Percentiles rank a stretch among this genome's conserved stretches.
These are phyloP conservation scores for Schizopygopsis pylzovi DNA, from an alignment of 2,797 vertebrate genomes.

Conservation along the genomic window DNA sequence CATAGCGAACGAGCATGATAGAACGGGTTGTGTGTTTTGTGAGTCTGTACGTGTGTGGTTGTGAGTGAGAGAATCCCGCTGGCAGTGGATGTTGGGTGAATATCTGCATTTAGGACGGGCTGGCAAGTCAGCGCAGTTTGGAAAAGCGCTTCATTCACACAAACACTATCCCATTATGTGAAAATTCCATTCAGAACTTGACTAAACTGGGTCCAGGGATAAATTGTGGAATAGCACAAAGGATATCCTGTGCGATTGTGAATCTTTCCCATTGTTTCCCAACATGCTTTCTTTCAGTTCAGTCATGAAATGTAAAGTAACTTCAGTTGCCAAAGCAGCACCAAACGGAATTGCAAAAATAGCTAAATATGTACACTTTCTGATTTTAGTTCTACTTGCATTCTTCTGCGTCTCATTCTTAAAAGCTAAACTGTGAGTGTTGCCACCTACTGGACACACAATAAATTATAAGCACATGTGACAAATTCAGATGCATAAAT, in stretches of 20 bases:
- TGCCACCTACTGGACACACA: neutral
- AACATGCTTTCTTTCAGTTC: neutral
- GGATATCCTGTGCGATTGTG: slow-evolving; percentile 39
- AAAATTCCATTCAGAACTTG: slow-evolving; percentile 59
- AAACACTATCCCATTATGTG: slow-evolving; percentile 42
- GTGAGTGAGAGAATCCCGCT: neutral
- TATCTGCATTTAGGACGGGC: neutral
- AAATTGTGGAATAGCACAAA: slow-evolving; percentile 50
- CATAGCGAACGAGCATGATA: slow-evolving; percentile 52
- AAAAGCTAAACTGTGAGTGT: neutral
- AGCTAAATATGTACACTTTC: neutral
- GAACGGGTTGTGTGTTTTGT: slow-evolving; percentile 49
- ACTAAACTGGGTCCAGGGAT: slow-evolving; percentile 45
- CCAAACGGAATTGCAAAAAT: neutral
- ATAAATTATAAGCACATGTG: neutral
- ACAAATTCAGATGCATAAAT: neutral
- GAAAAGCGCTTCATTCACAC: slow-evolving; percentile 39
- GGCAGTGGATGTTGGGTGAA: slow-evolving; percentile 29
- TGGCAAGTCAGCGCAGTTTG: slow-evolving; percentile 5
- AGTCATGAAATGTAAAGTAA: neutral
- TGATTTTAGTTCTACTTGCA: neutral
- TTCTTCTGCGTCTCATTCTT: neutral
- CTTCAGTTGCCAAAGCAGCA: neutral
- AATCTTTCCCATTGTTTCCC: slow-evolving; percentile 13
- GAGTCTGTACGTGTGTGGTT: neutral